phyloP scores from a whole-genome alignment of 2,888 invertebrate genomes.

The Epinotia brunnichana region DNA sequence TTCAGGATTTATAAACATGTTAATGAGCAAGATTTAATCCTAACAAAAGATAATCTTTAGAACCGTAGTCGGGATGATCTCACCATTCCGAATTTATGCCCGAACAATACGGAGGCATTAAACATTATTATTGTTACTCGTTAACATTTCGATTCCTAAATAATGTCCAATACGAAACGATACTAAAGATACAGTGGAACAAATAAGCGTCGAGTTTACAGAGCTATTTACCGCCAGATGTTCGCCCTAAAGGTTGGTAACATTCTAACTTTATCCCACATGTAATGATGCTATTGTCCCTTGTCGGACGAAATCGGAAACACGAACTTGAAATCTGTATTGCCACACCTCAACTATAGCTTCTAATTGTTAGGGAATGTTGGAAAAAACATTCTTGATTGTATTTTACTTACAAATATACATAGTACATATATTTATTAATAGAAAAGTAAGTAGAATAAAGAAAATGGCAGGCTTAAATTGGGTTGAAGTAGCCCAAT shows the following conservation, averaged over 20 bases:
- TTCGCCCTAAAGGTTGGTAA: conserved; percentile 42
- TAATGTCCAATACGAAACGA: conserved; percentile 10
- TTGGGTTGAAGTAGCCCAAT: no score
- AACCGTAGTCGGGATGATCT: conserved; percentile 9
- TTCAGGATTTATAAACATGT: background rate
- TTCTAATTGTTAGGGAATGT: conserved; percentile 9
- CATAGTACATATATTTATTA: conserved; percentile 1
- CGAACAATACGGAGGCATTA: conserved; percentile 14
- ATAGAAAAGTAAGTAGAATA: background rate
- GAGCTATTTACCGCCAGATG: conserved; percentile 44
- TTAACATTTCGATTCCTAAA: conserved; percentile 25
- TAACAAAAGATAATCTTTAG: background rate
- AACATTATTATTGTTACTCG: conserved; percentile 32
- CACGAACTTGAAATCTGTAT: conserved; percentile 36
- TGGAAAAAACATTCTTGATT: background rate
- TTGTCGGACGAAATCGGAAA: conserved; percentile 37
- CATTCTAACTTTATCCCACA: conserved; percentile 45
- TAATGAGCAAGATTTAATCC: background rate
- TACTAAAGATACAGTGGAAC: conserved; percentile 32
- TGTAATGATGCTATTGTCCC: conserved; percentile 45
- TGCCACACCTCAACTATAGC: conserved; percentile 4
- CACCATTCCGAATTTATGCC: conserved; percentile 6
- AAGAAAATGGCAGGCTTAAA: no score
- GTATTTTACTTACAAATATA: conserved; percentile 4
- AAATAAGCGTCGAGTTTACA: conserved; percentile 41